These are phyloP conservation scores for Hydropsyche tenuis DNA, from an alignment of 1,140 invertebrate genomes.

Conservation along the genomic window DNA sequence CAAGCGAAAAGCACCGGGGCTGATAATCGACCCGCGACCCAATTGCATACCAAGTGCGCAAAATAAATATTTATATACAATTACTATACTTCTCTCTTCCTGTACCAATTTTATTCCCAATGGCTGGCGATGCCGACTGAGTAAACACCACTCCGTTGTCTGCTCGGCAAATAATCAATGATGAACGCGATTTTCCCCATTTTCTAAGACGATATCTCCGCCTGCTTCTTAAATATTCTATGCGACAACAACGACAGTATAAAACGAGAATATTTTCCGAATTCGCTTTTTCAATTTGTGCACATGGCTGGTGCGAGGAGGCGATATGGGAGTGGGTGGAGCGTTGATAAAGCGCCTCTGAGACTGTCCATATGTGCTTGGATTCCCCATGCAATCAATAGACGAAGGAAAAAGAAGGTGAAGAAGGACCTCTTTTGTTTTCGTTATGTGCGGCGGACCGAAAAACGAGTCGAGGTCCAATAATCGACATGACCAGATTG, in stretches of 20 bases:
- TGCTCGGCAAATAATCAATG: slow-evolving; percentile 25
- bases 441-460: slow-evolving; percentile 23
- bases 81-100: slow-evolving; percentile 35
- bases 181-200: background rate
- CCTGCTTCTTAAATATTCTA: background rate
- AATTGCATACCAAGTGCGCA: slow-evolving; percentile 49
- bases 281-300: slow-evolving; percentile 11
- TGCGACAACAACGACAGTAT: background rate
- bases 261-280: background rate
- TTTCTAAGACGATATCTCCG: background rate
- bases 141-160: slow-evolving; percentile 11
- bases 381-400: slow-evolving; percentile 49
- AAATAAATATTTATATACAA: slow-evolving; percentile 51
- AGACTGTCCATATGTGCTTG: slow-evolving; percentile 47
- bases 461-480: background rate
- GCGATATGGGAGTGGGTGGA: slow-evolving; percentile 15
- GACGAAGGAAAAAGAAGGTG: background rate
- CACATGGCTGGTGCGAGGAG: background rate
- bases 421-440: slow-evolving; percentile 38
- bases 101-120: slow-evolving; percentile 33
- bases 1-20: slow-evolving; percentile 26
- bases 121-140: slow-evolving; percentile 20
- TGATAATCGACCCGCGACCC: slow-evolving; percentile 46
- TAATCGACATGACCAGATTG: too few species aligned
- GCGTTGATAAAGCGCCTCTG: slow-evolving; percentile 48